Evolutionary conservation across 1,140 invertebrate species (phyloP).

Genomic region (Neoseiulus cucumeris): DNA sequence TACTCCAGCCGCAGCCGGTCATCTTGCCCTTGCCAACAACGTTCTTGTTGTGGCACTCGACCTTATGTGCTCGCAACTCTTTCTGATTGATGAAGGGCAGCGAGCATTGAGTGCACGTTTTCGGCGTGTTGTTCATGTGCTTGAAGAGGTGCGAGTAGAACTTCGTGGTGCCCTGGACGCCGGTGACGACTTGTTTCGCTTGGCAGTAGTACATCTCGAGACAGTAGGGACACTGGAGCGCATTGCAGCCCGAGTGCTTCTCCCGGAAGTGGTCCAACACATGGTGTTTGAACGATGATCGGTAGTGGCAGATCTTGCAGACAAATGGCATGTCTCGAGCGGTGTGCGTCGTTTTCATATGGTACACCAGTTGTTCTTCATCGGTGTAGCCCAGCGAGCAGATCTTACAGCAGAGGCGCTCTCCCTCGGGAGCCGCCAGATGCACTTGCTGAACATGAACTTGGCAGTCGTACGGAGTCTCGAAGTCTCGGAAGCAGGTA

Average conservation of each 20-base stretch:
- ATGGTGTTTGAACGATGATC: conserved; percentile 5
- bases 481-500: not conserved
- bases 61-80: not conserved
- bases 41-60: not conserved
- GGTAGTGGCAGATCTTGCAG: not conserved
- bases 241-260: conserved; percentile 2
- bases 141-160: conserved; percentile 10
- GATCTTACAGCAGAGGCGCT: conserved; percentile 4
- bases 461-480: conserved; percentile 1
- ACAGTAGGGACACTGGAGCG: not conserved
- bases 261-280: conserved; percentile 6
- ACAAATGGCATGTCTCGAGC: conserved; percentile 9
- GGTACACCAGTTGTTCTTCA: not conserved
- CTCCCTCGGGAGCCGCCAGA: not conserved
- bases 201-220: conserved; percentile 9
- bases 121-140: conserved; percentile 10
- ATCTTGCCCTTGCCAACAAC: not conserved
- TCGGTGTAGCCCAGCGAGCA: not conserved
- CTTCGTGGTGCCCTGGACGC: conserved; percentile 3
- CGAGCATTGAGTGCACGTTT: not conserved
- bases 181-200: not conserved
- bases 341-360: not conserved
- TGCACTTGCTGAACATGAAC: conserved; percentile 3
- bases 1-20: not conserved
- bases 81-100: conserved; percentile 6